Evolutionary conservation across 2,113 vertebrate genomes (phyloP), one percentile per base, ranked within the genome.

Genomic region (Opisthocomus hoazin): DNA sequence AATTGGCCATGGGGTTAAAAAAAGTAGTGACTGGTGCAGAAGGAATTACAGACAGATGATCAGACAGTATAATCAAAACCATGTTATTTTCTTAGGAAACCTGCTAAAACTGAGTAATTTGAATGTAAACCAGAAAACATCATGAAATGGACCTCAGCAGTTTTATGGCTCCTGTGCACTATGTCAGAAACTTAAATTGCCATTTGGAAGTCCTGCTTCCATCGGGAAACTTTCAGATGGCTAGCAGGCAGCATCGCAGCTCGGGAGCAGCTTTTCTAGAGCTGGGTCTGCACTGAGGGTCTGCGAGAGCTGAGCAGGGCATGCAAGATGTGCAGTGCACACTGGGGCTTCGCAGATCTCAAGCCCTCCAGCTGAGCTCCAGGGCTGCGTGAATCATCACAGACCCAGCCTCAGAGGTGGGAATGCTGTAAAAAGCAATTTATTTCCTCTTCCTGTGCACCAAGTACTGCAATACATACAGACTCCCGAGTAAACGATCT

Each of bases 101-200:
- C 71, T 93, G 71, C 41, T 94, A 81, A 66, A 90, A 90, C 13
- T 16, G 45, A 84, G 41, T 88, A 32, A 88, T 94, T 90, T 87
- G 71, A 68, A 41, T 80, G 63, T 43, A 80, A 96, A 74, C 30
- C 58, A 88, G 63, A 92, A 88, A 90, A 75, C 51, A 30, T 6
- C 7, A 43, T 63, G 10, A 85, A 75, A 43, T 83, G 23, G 63
- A 61, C 46, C 54, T 83, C 37, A 66, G 66, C 50, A 65, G 12
- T 73, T 93, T 89, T 50, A 36, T 93, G 63, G 64, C 54, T 91
- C 63, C 64, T 61, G 29, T 19, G 22, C 34, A 8, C 18, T 71
- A 2, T 34, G n/a, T 46, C 60, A 94, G 79, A 80, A 57, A 77
- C 29, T 74, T 57, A 22, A 73, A 57, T 10, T 94, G 75, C 26